Evolutionary conservation across 23 tunicate species (phyloP), one percentile per base, ranked within the genome.

Genomic region (Corella eumyota): DNA sequence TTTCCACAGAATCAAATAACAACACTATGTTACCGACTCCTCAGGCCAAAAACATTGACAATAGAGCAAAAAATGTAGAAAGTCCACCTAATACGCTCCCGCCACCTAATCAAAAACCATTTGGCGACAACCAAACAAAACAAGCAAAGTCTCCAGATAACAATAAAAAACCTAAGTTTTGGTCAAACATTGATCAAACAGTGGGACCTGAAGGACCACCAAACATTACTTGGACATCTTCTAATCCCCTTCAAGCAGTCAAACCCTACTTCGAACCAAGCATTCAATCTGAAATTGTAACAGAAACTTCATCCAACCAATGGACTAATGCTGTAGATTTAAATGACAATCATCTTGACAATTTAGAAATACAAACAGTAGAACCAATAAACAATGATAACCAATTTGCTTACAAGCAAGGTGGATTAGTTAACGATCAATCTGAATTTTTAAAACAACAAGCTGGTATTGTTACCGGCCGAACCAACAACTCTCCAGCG

Each of bases 181-280:
- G 70, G 60, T 58, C 82, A 32, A 57, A 36, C 45, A 75, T 66
- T 9, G 82, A 75, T 50, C 67, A 63, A 44, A 61, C 94, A 5
- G 74, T 75, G 25, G 94, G 80, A 37, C 83, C 94, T 3, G 81
- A 69, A 51, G 94, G 94, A 11, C 94, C 94, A 21, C 94, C 94
- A 0, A 84, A 84, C 47, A 36, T 76, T 3, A 84, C 94, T 1
- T 68, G 81, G 67, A 51, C 78, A 0, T 61, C 75, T 30, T 61
- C 81, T 2, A 80, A 63, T 11, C 46, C 81, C 3, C 45, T 64
- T 7, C 26, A 74, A 61, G 33, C 45, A 25, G 70, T 78, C 37
- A 23, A 34, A 15, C 21, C 49, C 20, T 61, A 22, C 44, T 69
- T 72, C 32, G 29, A 46, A 0, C 28, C 84, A 6, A 15, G 17